These are phyloP conservation scores for Zeus faber DNA, from an alignment of 2,113 vertebrate genomes.

Conservation along the genomic window DNA sequence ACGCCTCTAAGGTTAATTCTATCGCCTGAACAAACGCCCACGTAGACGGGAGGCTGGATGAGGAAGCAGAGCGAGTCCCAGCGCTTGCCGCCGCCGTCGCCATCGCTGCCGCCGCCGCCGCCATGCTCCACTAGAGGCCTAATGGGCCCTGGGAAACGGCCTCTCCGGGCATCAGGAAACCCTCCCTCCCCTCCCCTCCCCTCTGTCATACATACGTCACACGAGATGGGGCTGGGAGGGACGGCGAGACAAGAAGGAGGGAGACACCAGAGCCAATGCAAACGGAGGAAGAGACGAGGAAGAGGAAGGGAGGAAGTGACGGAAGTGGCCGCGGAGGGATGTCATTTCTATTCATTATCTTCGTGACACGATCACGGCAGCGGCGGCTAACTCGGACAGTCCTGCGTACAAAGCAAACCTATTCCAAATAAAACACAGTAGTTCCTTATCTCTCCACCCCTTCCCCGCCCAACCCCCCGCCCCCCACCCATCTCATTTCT, in stretches of 20 bases:
- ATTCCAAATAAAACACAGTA: too few species aligned
- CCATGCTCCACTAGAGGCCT: conserved; percentile 77
- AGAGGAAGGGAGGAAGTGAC: conserved; percentile 21
- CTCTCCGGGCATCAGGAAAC: conserved; percentile 76
- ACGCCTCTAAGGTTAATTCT: too few species aligned
- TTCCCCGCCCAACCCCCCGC: neutral
- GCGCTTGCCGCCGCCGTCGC: too few species aligned
- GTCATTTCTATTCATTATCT: neutral
- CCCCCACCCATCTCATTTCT: neutral
- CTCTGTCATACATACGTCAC: conserved; percentile 74
- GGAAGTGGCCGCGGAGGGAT: neutral
- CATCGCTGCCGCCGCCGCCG: too few species aligned
- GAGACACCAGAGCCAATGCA: too few species aligned
- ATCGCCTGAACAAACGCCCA: conserved; percentile 30
- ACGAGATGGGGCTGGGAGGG: conserved; percentile 64
- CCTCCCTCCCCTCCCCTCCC: too few species aligned
- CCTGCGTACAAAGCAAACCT: too few species aligned
- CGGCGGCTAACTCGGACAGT: too few species aligned
- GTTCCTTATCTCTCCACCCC: too few species aligned
- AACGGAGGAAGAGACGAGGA: conserved; percentile 33
- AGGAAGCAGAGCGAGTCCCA: conserved; percentile 66
- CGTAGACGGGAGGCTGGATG: conserved; percentile 39
- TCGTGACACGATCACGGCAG: neutral
- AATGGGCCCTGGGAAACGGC: conserved; percentile 79
- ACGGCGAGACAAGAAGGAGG: conserved; percentile 20